Evolutionary conservation across 2,113 vertebrate genomes (phyloP), one percentile per base, ranked within the genome.

Genomic region (Asarcornis scutulata): DNA sequence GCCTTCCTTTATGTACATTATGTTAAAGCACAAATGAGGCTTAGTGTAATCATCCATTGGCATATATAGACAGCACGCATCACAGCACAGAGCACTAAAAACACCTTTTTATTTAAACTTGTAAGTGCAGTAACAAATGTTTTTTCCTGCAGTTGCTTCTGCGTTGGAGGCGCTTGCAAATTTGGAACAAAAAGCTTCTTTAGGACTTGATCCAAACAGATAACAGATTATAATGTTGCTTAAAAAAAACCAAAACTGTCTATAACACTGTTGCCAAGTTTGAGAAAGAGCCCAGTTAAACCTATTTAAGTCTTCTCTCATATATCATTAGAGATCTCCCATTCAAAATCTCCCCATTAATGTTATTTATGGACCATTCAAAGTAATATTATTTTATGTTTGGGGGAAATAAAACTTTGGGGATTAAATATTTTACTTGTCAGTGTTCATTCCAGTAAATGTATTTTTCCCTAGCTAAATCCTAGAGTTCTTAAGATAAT

Each of bases 311-410:
- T 86, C 79, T 53, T 44, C 64, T 91, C 85, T 96, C 90, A 25
- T 96, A 96, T 91, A 96, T 96, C 96, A 94, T 95, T 96, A 93
- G 89, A 95, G 92, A 92, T 96, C 96, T 96, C 83, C 92, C 83
- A 78, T 95, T 96, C 93, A 91, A 53, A 96, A 92, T 95, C 80
- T 95, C 96, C 94, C 90, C 93, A 96, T 96, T 97, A 96, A 82
- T 66, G 50, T 97, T 97, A 97, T 97, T 97, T 97, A 97, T 96
- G 96, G 77, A 87, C 80, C 88, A 96, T 94, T 95, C 94, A 94
- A 91, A 89, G 86, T 87, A 94, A 95, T 92, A 95, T 96, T 96
- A 95, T 94, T 95, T 97, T 95, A 89, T 91, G 94, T 97, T 93
- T 91, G 60, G 53, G 69, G 71, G 59, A 96, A 96, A 95, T 91